A percentile compares a stretch with the other conserved stretches of the same genome.
phyloP scores from a whole-genome alignment of 1,140 invertebrate species.

The Bombus consobrinus region DNA sequence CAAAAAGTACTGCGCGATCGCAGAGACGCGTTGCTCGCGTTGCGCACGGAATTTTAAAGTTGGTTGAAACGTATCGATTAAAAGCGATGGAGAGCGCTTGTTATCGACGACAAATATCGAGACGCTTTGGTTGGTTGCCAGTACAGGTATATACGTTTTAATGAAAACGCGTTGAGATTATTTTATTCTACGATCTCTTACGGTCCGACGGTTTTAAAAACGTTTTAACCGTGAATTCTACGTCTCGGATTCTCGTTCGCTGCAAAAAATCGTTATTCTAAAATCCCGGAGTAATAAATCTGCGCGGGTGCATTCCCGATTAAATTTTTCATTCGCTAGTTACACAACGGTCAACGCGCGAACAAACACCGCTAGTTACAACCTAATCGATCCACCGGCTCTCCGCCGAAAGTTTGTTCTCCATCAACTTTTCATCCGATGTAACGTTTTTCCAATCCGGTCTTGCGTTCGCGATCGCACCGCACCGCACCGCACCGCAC shows the following conservation, averaged over 20 bases:
- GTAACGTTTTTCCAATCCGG: conserved; percentile 2
- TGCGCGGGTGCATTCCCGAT: background rate
- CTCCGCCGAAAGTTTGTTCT: conserved; percentile 8
- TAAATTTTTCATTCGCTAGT: conserved; percentile 8
- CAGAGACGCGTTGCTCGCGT: too few relatives aligned
- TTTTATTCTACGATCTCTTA: background rate
- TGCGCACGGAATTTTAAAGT: too few relatives aligned
- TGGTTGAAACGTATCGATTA: too few relatives aligned
- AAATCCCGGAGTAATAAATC: conserved; percentile 1
- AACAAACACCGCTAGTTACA: conserved; percentile 15
- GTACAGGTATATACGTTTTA: background rate
- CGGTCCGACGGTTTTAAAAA: background rate
- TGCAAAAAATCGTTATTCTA: background rate
- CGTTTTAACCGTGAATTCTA: background rate
- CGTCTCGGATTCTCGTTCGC: background rate
- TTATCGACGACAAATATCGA: background rate
- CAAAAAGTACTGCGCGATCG: accelerated
- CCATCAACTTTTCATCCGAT: conserved; percentile 12
- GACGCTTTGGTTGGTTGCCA: background rate
- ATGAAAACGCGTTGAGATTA: background rate
- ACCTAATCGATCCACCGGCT: conserved; percentile 4
- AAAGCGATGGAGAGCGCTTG: background rate
- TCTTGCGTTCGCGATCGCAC: background rate
- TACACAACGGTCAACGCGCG: conserved; percentile 9
- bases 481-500: too few relatives aligned